A percentile compares a stretch with the other conserved stretches of the same genome.
phyloP scores from a whole-genome alignment of 2,113 vertebrate species.

The Eupsittula cactorum region DNA sequence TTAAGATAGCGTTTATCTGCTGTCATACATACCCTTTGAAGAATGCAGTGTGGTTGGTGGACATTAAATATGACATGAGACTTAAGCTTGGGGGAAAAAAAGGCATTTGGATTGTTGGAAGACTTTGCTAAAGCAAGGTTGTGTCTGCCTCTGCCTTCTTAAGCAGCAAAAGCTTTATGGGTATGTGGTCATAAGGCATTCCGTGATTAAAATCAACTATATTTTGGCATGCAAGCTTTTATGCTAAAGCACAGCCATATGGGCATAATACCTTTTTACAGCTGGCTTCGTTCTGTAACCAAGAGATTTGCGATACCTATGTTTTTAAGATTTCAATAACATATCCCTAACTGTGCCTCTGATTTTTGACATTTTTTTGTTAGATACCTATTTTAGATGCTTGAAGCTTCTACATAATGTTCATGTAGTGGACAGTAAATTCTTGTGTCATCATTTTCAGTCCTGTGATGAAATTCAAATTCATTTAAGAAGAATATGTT shows the following conservation, averaged over 20 bases:
- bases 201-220: not conserved
- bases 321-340: not conserved
- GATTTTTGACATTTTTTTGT: not conserved
- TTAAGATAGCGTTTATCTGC: not conserved
- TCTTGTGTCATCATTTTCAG: not conserved
- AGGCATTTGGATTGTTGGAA: not conserved
- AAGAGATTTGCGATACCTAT: not conserved
- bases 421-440: not conserved
- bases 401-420: not conserved
- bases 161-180: not conserved
- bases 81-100: not conserved
- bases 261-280: not conserved
- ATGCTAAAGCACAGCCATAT: not conserved
- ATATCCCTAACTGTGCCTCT: not conserved
- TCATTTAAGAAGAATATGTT: not conserved
- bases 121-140: not conserved
- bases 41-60: not conserved
- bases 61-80: not conserved
- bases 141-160: not conserved
- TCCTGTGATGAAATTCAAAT: not conserved
- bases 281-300: not conserved
- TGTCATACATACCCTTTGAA: not conserved
- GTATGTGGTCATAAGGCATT: not conserved
- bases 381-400: not conserved
- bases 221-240: not conserved